phyloP scores from a whole-genome alignment of 2,797 vertebrate genomes.

The Tapirus indicus region DNA sequence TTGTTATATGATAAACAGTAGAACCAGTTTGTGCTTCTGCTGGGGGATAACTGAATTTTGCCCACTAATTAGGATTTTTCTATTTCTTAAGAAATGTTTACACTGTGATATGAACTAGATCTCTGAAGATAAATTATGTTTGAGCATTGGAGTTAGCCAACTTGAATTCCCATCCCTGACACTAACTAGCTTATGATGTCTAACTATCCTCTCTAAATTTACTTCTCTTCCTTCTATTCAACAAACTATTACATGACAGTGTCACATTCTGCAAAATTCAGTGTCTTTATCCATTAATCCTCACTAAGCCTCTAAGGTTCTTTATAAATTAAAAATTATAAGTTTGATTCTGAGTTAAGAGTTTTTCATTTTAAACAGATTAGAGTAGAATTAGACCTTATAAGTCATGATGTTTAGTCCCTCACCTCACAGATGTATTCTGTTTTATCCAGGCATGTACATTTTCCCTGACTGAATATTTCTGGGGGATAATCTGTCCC shows the following conservation, averaged over 20 bases:
- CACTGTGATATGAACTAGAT: neutral
- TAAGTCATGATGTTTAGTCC: neutral
- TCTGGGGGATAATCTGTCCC: neutral
- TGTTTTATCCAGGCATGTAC: neutral
- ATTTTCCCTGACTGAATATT: neutral
- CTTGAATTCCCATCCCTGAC: neutral
- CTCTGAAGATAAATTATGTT: neutral
- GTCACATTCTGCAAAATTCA: slow-evolving; percentile 15
- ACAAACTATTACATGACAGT: neutral
- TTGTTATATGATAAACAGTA: slow-evolving; percentile 10
- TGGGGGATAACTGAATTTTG: neutral
- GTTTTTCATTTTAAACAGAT: slow-evolving; percentile 36
- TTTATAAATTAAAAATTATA: slow-evolving; percentile 34
- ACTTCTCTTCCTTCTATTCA: neutral
- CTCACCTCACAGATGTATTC: neutral
- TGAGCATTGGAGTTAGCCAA: neutral
- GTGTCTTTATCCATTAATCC: neutral
- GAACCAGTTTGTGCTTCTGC: neutral
- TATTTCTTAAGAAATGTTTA: slow-evolving; percentile 35
- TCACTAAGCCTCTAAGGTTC: neutral
- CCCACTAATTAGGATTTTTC: neutral
- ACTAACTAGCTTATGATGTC: neutral
- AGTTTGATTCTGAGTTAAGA: slow-evolving; percentile 22
- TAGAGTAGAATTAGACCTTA: neutral
- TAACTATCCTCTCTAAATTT: slow-evolving; percentile 18